Base-by-base conservation (phyloP, 2,888 invertebrate genomes). In the Lasioglossum oenotherae region DNA sequence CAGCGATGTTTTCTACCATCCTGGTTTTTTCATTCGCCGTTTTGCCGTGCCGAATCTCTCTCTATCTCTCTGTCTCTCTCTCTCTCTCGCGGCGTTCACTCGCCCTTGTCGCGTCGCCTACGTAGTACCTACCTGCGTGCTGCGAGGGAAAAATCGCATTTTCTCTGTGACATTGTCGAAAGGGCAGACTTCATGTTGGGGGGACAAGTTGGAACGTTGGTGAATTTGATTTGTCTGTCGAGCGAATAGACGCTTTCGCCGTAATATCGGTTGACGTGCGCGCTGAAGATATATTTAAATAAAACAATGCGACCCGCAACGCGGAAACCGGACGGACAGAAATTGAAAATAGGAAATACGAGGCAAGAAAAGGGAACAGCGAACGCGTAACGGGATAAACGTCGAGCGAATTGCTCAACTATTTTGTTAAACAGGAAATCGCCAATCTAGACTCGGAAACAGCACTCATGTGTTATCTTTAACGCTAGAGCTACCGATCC, bases 191-290 rank as follows among this genome's bases (percentile, higher is more conserved):
- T 73, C 83, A 78, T n/a, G 89, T 60, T 27, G 82, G 77, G 81
- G 82, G 74, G 87, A 86, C 87, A 83, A 86, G 87, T 83, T 79
- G 89, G 82, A 87, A 84, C 86, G 90, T 78, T 83, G 88, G 85
- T 83, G 91, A 90, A 90, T 90, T 89, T 91, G 90, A 90, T 90
- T 90, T 90, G 91, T 90, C 90, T 87, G 87, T 81, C 89, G 84
- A 35, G 73, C 80, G 87, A 76, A 81, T 89, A 88, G 89, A 90
- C 84, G 84, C 87, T 89, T 81, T 80, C 84, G 78, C 81, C 75
- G 85, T 83, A 88, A 88, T 85, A 81, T 83, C 76, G 79, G 76
- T 27, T 77, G 88, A 69, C 82, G 49, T 79, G 49, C 82, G 74
- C 82, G 41, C 64, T 19, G 53, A 49, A 81, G 85, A 82, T 85